Percentiles rank a stretch among this genome's conserved stretches.
These are phyloP conservation scores for Nomada flava DNA, from an alignment of 2,888 invertebrate genomes.

Conservation along the genomic window DNA sequence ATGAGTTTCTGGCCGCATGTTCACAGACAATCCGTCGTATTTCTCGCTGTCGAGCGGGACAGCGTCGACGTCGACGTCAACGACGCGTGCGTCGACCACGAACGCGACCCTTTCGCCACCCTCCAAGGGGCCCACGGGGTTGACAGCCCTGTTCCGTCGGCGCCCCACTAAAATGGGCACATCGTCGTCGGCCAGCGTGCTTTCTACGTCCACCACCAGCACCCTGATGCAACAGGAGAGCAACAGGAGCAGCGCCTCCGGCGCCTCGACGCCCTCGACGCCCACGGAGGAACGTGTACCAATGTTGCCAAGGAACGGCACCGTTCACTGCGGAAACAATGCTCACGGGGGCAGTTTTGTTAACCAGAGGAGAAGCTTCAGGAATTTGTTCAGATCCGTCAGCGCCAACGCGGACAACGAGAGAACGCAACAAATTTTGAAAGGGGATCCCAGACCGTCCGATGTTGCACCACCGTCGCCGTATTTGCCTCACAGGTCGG, in stretches of 20 bases:
- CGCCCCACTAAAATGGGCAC: constrained; percentile 74
- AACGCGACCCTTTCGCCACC: constrained; percentile 52
- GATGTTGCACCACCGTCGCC: constrained; percentile 88
- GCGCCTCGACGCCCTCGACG: constrained; percentile 70
- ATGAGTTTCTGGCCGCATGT: constrained; percentile 76
- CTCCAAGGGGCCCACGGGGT: constrained; percentile 64
- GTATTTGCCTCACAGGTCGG: constrained; percentile 78
- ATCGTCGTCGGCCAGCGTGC: constrained; percentile 73
- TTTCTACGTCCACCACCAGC: constrained; percentile 73
- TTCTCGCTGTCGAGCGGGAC: constrained; percentile 87
- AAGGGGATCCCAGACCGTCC: constrained; percentile 89
- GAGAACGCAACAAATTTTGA: constrained; percentile 88
- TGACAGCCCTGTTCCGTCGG: constrained; percentile 77
- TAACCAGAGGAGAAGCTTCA: constrained; percentile 85
- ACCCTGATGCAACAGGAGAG: constrained; percentile 68
- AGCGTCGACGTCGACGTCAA: constrained; percentile 62
- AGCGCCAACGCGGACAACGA: constrained; percentile 88
- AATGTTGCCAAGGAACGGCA: constrained; percentile 66
- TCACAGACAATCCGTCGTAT: constrained; percentile 92
- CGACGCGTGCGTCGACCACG: constrained; percentile 49
- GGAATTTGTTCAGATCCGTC: constrained; percentile 87
- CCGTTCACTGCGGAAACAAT: constrained; percentile 22
- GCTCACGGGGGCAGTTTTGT: constrained; percentile 44
- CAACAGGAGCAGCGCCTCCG: constrained; percentile 67
- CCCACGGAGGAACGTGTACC: constrained; percentile 74